Evolutionary conservation across 2,113 vertebrate genomes (phyloP).

Genomic region (Hydropotes inermis): DNA sequence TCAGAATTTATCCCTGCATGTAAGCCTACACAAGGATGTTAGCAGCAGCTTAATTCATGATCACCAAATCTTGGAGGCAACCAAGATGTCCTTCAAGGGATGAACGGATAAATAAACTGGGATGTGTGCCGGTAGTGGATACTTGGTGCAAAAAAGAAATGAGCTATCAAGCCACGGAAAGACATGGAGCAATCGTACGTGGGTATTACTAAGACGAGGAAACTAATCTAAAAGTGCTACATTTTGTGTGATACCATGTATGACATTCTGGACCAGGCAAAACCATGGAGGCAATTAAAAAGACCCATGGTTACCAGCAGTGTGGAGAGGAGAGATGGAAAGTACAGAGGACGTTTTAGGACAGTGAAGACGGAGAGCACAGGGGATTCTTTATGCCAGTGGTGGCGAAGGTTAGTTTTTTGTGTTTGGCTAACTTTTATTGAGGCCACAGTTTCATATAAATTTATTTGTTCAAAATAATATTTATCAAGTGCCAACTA

Average conservation of each 20-base stretch:
- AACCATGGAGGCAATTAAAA: background rate
- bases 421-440: background rate
- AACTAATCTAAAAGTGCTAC: background rate
- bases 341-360: background rate
- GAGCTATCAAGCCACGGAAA: background rate
- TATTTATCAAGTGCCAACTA: background rate
- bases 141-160: background rate
- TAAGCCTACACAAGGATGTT: background rate
- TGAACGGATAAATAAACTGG: background rate
- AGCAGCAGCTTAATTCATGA: background rate
- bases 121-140: background rate
- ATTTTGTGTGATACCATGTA: background rate
- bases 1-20: background rate
- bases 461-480: background rate
- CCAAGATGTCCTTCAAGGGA: background rate
- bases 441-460: background rate
- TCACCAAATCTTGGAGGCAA: background rate
- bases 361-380: background rate
- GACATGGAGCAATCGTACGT: background rate
- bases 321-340: background rate
- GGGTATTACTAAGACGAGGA: background rate
- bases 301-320: background rate
- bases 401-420: background rate
- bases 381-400: background rate
- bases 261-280: background rate